Evolutionary conservation across 2,113 vertebrate genomes (phyloP).

Genomic region (Stercorarius parasiticus): DNA sequence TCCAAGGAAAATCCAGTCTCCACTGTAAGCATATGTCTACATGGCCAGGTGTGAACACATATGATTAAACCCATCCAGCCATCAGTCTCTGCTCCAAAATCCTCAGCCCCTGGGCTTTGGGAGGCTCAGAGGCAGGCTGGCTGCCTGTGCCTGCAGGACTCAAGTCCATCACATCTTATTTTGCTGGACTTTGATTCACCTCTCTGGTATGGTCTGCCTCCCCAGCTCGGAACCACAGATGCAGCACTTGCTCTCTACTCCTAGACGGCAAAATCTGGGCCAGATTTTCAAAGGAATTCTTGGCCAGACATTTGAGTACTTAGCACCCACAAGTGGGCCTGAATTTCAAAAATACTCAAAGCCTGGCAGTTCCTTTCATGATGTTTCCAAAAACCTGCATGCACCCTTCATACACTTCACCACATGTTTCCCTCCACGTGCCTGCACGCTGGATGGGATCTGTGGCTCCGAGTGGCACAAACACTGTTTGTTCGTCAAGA

Average conservation of each 20-base stretch:
- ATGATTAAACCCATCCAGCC: neutral
- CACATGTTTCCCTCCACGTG: neutral
- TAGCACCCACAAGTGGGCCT: neutral
- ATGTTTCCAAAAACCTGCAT: neutral
- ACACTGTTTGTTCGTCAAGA: neutral
- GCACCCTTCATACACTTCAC: neutral
- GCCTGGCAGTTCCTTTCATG: neutral
- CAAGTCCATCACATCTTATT: neutral
- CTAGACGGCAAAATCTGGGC: neutral
- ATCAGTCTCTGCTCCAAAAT: neutral
- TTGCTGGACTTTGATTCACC: neutral
- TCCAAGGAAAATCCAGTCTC: neutral
- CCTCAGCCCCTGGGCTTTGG: neutral
- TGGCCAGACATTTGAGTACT: neutral
- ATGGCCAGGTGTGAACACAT: neutral
- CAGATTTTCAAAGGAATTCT: constrained; percentile 3
- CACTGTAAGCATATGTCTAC: neutral
- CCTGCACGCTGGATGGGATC: neutral
- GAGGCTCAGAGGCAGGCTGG: neutral
- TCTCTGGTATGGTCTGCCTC: fast-evolving
- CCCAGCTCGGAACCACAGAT: neutral
- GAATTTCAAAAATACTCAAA: constrained; percentile 15
- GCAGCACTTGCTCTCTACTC: neutral
- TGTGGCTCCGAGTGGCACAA: neutral
- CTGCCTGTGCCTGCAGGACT: neutral